Evolutionary conservation across 2,888 invertebrate species (phyloP), one percentile per base, ranked within the genome.

Genomic region (Phaonia tiefii): DNA sequence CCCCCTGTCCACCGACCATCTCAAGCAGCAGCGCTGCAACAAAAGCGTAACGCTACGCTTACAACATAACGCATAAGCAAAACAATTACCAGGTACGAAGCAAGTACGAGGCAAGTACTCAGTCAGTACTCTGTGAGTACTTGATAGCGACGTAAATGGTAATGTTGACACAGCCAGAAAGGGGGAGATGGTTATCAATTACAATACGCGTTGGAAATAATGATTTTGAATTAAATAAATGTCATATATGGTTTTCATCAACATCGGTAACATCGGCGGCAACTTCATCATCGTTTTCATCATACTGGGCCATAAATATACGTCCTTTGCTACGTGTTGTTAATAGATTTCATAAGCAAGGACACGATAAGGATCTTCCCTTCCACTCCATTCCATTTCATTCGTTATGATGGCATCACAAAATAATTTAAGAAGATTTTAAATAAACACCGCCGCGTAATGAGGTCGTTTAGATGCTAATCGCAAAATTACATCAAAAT

Each of bases 151-250:
- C 13, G 25, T 25, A 63, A 69, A 37, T n/a, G 37, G 69, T 42
- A 2, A 42, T 42, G n/a, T 70, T 70, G 66, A 66, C 8, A 8
- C 26, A 58, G 26, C 22, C 26, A 51, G 39, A 58, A 71, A 75
- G 78, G 82, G 86, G 87, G 84, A 88, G 90, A 89, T 89, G 85
- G 85, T 88, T 88, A 89, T 89, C 90, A 87, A 89, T 89, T 87
- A 86, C 88, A 84, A 83, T 84, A 86, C 84, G 85, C 85, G 87
- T 84, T 85, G 88, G 87, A 88, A 89, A 89, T 89, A 89, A 89
- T 89, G 90, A 88, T 87, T 88, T 86, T 85, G 86, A 89, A 89
- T 90, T 89, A 89, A 90, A 89, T 90, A 88, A 89, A 88, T 88
- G 90, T 89, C 90, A 89, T 86, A 88, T 86, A 87, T 84, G 84